phyloP scores from a whole-genome alignment of 2,888 invertebrate species.

The Chrysolina haemoptera region DNA sequence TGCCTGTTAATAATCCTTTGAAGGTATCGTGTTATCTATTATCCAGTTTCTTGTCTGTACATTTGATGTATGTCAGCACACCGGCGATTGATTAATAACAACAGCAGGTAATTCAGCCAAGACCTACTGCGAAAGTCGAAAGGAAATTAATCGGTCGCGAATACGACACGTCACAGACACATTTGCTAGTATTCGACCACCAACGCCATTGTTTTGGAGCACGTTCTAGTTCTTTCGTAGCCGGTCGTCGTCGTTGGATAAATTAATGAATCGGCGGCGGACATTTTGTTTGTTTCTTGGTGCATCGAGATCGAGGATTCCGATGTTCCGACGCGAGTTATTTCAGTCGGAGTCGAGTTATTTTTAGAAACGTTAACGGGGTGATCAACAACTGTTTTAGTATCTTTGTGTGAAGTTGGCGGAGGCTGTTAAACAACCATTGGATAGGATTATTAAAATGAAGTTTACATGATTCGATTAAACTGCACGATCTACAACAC shows the following conservation, averaged over 20 bases:
- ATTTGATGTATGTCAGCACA: neutral
- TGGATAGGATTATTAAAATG: neutral
- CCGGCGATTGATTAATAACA: neutral
- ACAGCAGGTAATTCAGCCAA: no score
- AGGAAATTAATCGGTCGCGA: neutral
- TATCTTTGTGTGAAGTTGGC: conserved; percentile 5
- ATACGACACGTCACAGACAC: neutral
- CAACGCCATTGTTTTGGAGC: conserved; percentile 1
- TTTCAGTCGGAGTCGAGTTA: conserved; percentile 30
- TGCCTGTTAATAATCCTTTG: neutral
- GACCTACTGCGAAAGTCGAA: neutral
- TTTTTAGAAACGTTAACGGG: conserved; percentile 38
- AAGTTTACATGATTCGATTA: neutral
- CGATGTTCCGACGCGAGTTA: conserved; percentile 38
- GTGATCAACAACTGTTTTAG: conserved; percentile 23
- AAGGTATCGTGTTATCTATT: neutral
- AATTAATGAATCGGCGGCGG: conserved; percentile 19
- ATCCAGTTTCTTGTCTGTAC: neutral
- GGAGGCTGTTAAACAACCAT: neutral
- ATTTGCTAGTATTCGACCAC: neutral
- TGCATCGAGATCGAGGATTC: conserved; percentile 34
- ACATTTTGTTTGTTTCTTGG: conserved; percentile 36
- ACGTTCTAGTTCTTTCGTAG: neutral
- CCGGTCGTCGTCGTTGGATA: conserved; percentile 28
- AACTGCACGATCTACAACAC: neutral